Conservation (phyloP, 2,113 vertebrate genomes). For the Charina bottae region DNA sequence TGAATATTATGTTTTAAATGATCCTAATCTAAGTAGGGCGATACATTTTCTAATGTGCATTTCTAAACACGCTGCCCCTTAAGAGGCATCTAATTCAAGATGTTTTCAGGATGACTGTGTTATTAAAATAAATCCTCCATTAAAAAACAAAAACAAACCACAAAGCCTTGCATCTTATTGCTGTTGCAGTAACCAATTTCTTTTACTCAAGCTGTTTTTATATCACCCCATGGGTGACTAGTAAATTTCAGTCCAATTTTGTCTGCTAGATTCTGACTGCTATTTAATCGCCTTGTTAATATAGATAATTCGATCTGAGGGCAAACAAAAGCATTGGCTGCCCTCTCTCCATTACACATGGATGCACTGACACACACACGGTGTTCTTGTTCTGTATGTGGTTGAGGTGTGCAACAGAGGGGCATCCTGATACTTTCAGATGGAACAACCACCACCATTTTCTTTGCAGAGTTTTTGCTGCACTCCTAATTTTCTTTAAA, state of each 20-base stretch:
- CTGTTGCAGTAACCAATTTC: slow-evolving; percentile 16
- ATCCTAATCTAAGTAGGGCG: slow-evolving; percentile 27
- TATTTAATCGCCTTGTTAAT: slow-evolving; percentile 60
- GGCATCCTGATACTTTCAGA: background rate
- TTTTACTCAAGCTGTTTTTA: slow-evolving; percentile 21
- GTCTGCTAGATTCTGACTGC: slow-evolving; percentile 27
- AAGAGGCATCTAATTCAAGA: slow-evolving; percentile 22
- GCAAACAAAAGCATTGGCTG: background rate
- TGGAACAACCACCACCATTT: background rate
- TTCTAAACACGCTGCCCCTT: slow-evolving; percentile 18
- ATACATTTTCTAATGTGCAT: slow-evolving; percentile 21
- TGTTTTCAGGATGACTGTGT: background rate
- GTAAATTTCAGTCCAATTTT: slow-evolving; percentile 39
- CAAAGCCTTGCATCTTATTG: slow-evolving; percentile 19
- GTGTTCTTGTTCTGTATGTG: slow-evolving; percentile 9
- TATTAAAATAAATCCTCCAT: slow-evolving; percentile 28
- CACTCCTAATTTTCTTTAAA: background rate
- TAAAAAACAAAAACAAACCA: background rate
- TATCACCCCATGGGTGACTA: slow-evolving; percentile 15
- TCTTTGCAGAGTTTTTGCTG: background rate
- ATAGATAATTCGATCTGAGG: slow-evolving; percentile 48
- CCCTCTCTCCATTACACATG: background rate
- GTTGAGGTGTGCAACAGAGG: background rate
- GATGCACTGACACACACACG: background rate
- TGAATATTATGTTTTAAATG: background rate